phyloP scores from a whole-genome alignment of 2,888 invertebrate species.

The Leucoma salicis region DNA sequence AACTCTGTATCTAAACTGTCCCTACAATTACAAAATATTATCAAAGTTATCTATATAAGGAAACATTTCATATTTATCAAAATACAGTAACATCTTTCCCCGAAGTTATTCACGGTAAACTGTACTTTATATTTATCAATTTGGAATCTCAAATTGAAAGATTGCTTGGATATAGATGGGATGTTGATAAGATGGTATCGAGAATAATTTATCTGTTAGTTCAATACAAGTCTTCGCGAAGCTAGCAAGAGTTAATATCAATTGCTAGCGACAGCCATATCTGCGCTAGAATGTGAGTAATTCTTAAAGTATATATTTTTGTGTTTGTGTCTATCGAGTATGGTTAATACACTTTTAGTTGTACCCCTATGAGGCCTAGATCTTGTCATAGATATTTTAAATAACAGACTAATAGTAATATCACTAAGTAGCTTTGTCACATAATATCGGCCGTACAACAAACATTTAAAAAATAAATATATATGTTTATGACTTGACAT shows the following conservation, averaged over 20 bases:
- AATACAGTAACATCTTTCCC: constrained; percentile 9
- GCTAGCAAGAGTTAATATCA: constrained; percentile 18
- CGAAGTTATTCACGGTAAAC: constrained; percentile 4
- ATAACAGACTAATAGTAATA: no score
- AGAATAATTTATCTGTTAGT: constrained; percentile 34
- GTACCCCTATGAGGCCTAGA: no score
- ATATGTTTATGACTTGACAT: no score
- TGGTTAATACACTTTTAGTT: no score
- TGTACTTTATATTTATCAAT: not conserved
- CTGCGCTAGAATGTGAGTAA: constrained; percentile 30
- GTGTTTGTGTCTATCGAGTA: no score
- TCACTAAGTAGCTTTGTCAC: no score
- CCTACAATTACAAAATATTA: constrained; percentile 2
- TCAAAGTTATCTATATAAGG: constrained; percentile 4
- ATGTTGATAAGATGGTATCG: constrained; percentile 30
- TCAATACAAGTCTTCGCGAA: constrained; percentile 18
- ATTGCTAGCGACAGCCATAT: constrained; percentile 16
- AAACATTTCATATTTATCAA: constrained; percentile 11
- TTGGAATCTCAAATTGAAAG: not conserved
- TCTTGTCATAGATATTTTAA: no score
- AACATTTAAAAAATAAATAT: no score
- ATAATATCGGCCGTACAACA: no score
- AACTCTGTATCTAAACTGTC: not conserved
- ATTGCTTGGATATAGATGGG: constrained; percentile 15
- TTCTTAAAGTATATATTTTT: no score